These are phyloP conservation scores for Ips nitidus DNA, from an alignment of 1,140 invertebrate genomes.

Conservation along the genomic window DNA sequence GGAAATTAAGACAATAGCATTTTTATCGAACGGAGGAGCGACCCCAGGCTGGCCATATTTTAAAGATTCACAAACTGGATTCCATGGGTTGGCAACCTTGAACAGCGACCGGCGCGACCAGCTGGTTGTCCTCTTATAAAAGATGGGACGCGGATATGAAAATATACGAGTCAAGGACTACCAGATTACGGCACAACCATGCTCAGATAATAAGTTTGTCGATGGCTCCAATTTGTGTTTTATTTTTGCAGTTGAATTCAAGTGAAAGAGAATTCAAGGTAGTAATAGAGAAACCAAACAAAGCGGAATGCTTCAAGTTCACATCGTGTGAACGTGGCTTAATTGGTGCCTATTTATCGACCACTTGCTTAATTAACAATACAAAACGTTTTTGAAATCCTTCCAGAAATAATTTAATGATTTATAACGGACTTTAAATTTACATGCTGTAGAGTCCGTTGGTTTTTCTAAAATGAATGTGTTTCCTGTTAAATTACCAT, in stretches of 20 bases:
- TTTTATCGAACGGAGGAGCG: slow-evolving; percentile 3
- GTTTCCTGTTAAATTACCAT: slow-evolving; percentile 22
- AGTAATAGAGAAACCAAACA: too few species aligned
- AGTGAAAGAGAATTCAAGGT: too few species aligned
- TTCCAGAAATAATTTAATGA: slow-evolving; percentile 27
- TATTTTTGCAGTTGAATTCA: not conserved
- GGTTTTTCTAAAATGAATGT: slow-evolving; percentile 18
- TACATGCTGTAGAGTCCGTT: slow-evolving; percentile 18
- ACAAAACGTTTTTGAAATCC: slow-evolving; percentile 23
- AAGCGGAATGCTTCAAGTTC: not conserved
- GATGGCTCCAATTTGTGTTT: not conserved
- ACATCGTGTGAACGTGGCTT: slow-evolving; percentile 10
- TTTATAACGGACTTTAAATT: slow-evolving; percentile 18
- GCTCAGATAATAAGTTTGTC: slow-evolving; percentile 14
- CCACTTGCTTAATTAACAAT: slow-evolving; percentile 23
- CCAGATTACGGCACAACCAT: slow-evolving; percentile 36
- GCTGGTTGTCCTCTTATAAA: slow-evolving; percentile 40
- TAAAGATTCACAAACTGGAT: slow-evolving; percentile 34
- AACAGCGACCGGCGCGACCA: slow-evolving; percentile 31
- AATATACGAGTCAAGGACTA: slow-evolving; percentile 44
- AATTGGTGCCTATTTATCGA: slow-evolving; percentile 19
- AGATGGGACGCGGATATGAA: slow-evolving; percentile 44
- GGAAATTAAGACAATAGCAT: slow-evolving; percentile 28
- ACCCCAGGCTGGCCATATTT: slow-evolving; percentile 25
- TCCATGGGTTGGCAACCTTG: slow-evolving; percentile 32